Percentiles rank a stretch among this genome's conserved stretches.
phyloP scores from a whole-genome alignment of 2,888 invertebrate genomes.

The Oscheius sp. region DNA sequence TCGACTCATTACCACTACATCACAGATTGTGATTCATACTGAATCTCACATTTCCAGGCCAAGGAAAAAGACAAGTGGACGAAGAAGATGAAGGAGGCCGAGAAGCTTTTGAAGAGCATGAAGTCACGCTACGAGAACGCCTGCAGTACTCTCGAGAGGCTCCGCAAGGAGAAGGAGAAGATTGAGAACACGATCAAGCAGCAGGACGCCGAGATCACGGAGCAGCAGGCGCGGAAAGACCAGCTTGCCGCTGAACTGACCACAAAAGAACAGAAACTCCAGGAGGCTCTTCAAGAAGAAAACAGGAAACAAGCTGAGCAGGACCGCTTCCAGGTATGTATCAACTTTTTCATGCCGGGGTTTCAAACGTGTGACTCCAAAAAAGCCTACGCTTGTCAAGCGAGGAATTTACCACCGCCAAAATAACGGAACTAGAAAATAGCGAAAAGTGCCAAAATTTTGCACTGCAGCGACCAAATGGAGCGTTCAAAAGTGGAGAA shows the following conservation, averaged over 20 bases:
- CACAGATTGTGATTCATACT: no score
- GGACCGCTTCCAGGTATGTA: slow-evolving; percentile 37
- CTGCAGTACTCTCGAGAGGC: slow-evolving; percentile 4
- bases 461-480: no score
- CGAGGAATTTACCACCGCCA: no score
- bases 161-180: slow-evolving; percentile 16
- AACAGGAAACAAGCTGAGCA: slow-evolving; percentile 36
- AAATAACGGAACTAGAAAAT: no score
- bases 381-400: no score
- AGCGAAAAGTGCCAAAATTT: no score
- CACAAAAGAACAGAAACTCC: slow-evolving; percentile 20
- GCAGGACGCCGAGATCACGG: slow-evolving; percentile 2
- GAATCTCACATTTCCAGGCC: slow-evolving; percentile 39
- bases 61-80: slow-evolving; percentile 54
- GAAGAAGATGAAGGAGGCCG: slow-evolving; percentile 46
- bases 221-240: background rate
- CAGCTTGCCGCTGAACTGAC: slow-evolving; percentile 18
- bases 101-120: slow-evolving; percentile 32
- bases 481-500: no score
- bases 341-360: no score
- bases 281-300: slow-evolving; percentile 4
- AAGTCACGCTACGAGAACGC: slow-evolving; percentile 36
- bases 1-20: no score
- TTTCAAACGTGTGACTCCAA: no score
- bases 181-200: slow-evolving; percentile 3